These are phyloP conservation scores for Chiloscyllium punctatum DNA, from an alignment of 2,797 vertebrate genomes.

Conservation along the genomic window DNA sequence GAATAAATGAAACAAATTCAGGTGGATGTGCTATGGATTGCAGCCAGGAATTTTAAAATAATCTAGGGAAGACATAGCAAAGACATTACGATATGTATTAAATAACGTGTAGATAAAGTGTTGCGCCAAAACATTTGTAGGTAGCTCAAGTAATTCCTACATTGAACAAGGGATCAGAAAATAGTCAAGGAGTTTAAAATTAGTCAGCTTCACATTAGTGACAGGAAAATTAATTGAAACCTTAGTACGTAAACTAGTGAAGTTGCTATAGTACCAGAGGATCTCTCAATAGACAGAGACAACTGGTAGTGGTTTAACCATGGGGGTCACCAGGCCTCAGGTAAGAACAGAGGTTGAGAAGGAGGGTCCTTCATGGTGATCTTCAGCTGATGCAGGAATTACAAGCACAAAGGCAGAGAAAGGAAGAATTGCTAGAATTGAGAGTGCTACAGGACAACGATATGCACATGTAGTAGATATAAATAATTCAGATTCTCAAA, in stretches of 20 bases:
- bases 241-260: too few relatives aligned
- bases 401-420: too few relatives aligned
- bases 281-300: too few relatives aligned
- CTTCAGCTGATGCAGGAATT: too few relatives aligned
- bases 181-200: neutral
- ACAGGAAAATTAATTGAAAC: neutral
- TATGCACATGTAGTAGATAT: neutral
- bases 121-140: neutral
- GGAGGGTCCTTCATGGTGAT: too few relatives aligned
- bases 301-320: too few relatives aligned
- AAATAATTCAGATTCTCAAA: neutral
- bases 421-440: too few relatives aligned
- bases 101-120: neutral
- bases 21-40: neutral
- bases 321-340: too few relatives aligned
- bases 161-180: neutral
- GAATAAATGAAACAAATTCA: neutral
- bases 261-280: too few relatives aligned
- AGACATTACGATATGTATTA: neutral
- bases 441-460: neutral
- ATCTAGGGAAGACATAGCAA: neutral
- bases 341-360: too few relatives aligned
- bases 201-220: neutral
- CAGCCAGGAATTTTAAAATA: neutral
- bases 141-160: neutral